Evolutionary conservation across 2,888 invertebrate species (phyloP).

Genomic region (Temnothorax ravouxi): DNA sequence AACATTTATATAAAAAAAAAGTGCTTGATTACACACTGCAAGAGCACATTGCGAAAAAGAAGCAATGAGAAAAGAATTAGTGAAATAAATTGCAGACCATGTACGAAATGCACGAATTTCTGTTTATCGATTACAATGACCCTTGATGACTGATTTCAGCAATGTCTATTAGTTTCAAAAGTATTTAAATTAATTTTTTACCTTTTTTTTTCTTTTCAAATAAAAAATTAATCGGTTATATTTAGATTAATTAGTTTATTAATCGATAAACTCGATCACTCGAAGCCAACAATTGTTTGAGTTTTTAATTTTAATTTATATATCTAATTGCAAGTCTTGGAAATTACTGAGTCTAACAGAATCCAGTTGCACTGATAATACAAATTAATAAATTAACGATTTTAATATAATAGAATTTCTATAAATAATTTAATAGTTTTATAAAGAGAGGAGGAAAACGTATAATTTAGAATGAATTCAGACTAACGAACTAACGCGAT

Average conservation of each 20-base stretch:
- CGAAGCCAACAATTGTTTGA: background rate
- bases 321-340: background rate
- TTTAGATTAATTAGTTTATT: background rate
- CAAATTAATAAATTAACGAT: background rate
- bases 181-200: background rate
- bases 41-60: background rate
- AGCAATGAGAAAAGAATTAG: background rate
- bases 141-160: background rate
- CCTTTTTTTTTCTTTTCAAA: background rate
- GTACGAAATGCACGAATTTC: background rate
- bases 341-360: slow-evolving; percentile 3
- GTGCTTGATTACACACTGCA: background rate
- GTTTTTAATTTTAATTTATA: background rate
- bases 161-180: background rate
- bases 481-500: background rate
- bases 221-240: background rate
- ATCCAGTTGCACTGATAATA: background rate
- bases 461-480: background rate
- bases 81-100: background rate
- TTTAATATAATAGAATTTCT: background rate
- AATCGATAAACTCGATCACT: background rate
- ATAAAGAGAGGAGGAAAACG: background rate
- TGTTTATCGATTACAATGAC: background rate
- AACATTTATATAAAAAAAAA: background rate
- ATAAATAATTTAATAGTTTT: slow-evolving; percentile 9